phyloP scores from a whole-genome alignment of 1,140 invertebrate species.

The Lepidurus apus region DNA sequence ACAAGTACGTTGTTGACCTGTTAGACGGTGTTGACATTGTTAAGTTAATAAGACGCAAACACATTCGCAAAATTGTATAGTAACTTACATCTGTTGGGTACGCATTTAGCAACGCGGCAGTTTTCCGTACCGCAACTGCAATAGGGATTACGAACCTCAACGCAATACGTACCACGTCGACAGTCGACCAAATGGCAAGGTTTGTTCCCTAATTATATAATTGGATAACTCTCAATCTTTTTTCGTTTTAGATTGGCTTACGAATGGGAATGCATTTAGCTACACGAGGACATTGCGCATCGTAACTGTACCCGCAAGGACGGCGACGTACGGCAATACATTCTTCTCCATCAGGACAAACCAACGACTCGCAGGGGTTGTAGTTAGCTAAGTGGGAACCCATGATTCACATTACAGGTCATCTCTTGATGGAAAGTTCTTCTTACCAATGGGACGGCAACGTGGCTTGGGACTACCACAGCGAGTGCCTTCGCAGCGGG shows the following conservation, averaged over 20 bases:
- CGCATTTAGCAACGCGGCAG: not conserved
- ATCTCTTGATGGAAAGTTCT: not conserved
- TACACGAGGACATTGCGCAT: not conserved
- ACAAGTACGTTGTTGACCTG: not conserved
- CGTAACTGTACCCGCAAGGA: not conserved
- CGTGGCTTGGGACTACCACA: not conserved
- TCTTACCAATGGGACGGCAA: not conserved
- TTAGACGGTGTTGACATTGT: too few species aligned
- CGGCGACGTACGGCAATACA: not conserved
- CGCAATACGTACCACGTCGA: not conserved
- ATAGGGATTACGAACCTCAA: not conserved
- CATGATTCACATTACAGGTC: not conserved
- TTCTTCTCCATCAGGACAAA: not conserved
- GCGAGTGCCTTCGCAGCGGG: not conserved
- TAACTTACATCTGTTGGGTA: not conserved
- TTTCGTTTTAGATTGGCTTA: not conserved
- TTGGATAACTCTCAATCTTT: not conserved
- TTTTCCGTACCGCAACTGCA: not conserved
- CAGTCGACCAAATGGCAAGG: not conserved
- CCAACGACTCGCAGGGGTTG: not conserved
- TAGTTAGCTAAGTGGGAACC: not conserved
- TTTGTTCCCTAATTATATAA: not conserved
- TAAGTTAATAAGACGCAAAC: not conserved
- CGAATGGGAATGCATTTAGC: conserved; percentile 1
- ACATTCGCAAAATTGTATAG: not conserved